These are phyloP conservation scores for Drosophila equinoxialis DNA, from an alignment of 1,140 invertebrate genomes.

Conservation along the genomic window DNA sequence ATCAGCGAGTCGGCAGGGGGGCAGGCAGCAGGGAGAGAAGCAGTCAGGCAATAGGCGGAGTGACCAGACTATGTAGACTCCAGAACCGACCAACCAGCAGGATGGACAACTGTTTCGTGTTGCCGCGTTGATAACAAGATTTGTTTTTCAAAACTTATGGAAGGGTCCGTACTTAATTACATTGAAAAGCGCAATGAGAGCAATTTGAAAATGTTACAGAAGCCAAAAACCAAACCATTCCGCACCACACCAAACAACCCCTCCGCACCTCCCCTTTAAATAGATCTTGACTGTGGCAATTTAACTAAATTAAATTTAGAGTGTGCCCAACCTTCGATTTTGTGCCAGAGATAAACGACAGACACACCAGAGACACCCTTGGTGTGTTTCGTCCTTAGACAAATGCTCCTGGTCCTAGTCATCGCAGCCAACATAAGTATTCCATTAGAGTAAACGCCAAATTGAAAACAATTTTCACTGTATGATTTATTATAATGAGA, in stretches of 20 bases:
- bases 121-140: constrained; percentile 77
- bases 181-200: constrained; percentile 74
- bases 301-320: constrained; percentile 80
- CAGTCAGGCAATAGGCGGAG: constrained; percentile 21
- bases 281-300: constrained; percentile 46
- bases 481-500: constrained; percentile 80
- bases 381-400: constrained; percentile 55
- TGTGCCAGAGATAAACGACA: constrained; percentile 48
- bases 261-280: not conserved
- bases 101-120: constrained; percentile 66
- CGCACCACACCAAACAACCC: constrained; percentile 11
- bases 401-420: constrained; percentile 51
- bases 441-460: constrained; percentile 60
- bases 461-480: constrained; percentile 76
- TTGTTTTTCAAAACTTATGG: constrained; percentile 78
- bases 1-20: constrained; percentile 44
- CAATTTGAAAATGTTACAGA: constrained; percentile 42
- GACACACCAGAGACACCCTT: constrained; percentile 12
- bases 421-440: constrained; percentile 57
- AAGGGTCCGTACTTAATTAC: constrained; percentile 64
- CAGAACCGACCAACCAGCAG: constrained; percentile 19
- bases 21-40: constrained; percentile 6
- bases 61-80: constrained; percentile 32
- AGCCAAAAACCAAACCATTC: constrained; percentile 23
- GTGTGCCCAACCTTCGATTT: constrained; percentile 66